These are phyloP conservation scores for Aporophyla nigra DNA, from an alignment of 2,888 invertebrate genomes.

Conservation along the genomic window DNA sequence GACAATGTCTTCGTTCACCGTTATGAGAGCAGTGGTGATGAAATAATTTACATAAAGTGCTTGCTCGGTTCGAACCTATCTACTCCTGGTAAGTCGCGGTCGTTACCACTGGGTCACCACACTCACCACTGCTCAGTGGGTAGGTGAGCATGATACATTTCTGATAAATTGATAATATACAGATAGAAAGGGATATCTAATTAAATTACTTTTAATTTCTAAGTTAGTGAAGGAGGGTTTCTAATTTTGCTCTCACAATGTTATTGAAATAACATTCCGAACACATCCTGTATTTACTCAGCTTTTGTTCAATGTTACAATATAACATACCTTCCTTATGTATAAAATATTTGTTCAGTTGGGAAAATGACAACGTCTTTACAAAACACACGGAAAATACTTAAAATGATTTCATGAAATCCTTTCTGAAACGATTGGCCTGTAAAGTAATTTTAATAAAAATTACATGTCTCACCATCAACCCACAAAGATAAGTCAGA, in stretches of 20 bases:
- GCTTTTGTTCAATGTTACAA: constrained; percentile 4
- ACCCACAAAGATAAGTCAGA: background rate
- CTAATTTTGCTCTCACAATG: background rate
- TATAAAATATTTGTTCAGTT: constrained; percentile 18
- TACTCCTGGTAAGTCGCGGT: too few relatives aligned
- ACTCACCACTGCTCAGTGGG: too few relatives aligned
- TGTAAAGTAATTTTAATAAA: background rate
- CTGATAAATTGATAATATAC: background rate
- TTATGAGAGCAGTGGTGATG: too few relatives aligned
- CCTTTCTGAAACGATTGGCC: background rate
- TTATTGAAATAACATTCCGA: background rate
- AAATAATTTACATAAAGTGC: too few relatives aligned
- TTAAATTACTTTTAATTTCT: too few relatives aligned
- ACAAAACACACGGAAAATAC: background rate
- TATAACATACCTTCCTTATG: background rate
- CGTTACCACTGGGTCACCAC: too few relatives aligned
- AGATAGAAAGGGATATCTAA: background rate
- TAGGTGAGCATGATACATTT: background rate
- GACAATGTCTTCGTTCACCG: too few relatives aligned
- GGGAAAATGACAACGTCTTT: background rate
- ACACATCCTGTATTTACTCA: constrained; percentile 9
- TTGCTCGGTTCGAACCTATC: too few relatives aligned
- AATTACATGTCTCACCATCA: background rate
- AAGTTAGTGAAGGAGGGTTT: too few relatives aligned
- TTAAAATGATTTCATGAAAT: background rate